phyloP scores from a whole-genome alignment of 2,797 vertebrate species.

The Pseudomugil tenellus region DNA sequence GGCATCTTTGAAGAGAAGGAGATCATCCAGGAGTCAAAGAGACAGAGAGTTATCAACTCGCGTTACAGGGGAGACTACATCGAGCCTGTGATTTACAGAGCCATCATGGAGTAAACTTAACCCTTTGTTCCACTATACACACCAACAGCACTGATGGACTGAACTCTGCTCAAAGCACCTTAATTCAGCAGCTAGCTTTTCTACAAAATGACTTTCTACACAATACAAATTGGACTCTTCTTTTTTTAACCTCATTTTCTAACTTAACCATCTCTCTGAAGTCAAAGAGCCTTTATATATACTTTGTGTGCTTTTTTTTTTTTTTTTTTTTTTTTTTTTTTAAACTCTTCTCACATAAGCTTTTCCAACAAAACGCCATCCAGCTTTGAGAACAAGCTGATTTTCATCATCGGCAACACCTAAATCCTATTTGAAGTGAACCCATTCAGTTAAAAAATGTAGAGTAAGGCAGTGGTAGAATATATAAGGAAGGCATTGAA shows the following conservation, averaged over 20 bases:
- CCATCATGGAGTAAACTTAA: slow-evolving; percentile 94
- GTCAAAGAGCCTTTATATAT: too few relatives aligned
- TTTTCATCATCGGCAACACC: not conserved
- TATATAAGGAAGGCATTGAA: not conserved
- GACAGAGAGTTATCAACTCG: slow-evolving; percentile 97
- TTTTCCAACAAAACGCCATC: not conserved
- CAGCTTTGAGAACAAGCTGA: not conserved
- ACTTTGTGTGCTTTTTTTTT: too few relatives aligned
- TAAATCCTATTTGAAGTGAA: not conserved
- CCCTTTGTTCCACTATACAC: slow-evolving; percentile 10
- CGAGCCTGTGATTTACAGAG: slow-evolving; percentile 96
- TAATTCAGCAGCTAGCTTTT: slow-evolving; percentile 51
- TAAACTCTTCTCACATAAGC: too few relatives aligned
- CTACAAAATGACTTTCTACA: slow-evolving; percentile 38
- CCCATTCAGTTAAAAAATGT: not conserved
- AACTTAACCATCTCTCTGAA: not conserved
- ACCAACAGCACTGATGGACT: slow-evolving; percentile 68
- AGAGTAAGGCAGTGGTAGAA: not conserved
- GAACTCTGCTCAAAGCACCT: slow-evolving; percentile 48
- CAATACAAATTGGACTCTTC: slow-evolving; percentile 1
- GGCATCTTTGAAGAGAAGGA: slow-evolving; percentile 97
- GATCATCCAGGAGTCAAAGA: slow-evolving; percentile 93
- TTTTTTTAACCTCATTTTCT: slow-evolving; percentile 27
- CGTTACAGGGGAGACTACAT: slow-evolving; percentile 98
- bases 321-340: not conserved